phyloP scores from a whole-genome alignment of 2,113 vertebrate species.

The Halichoeres trimaculatus region DNA sequence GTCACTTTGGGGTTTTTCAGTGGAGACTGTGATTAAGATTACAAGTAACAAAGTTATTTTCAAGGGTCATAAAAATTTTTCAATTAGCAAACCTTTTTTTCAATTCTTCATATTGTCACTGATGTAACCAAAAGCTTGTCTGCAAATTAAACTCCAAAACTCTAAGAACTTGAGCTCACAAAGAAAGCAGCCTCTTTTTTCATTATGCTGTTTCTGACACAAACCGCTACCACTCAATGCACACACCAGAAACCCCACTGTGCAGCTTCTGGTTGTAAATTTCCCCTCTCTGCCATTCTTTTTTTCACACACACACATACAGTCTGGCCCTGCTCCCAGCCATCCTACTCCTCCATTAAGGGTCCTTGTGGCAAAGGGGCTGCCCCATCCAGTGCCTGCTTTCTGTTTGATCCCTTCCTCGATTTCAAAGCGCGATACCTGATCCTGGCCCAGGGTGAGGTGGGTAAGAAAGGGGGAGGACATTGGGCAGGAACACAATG shows the following conservation, averaged over 20 bases:
- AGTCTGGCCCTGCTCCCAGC: constrained; percentile 45
- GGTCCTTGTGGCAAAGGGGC: constrained; percentile 61
- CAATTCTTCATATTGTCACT: too few relatives aligned
- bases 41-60: neutral
- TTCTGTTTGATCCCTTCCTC: constrained; percentile 78
- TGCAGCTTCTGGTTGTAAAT: constrained; percentile 21
- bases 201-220: constrained; percentile 28
- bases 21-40: neutral
- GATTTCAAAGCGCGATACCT: constrained; percentile 81
- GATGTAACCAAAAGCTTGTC: constrained; percentile 51
- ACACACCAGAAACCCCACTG: constrained; percentile 21
- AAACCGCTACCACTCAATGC: neutral
- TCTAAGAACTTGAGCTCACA: neutral
- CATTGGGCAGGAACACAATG: constrained; percentile 48
- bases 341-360: constrained; percentile 57
- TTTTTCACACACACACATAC: constrained; percentile 26
- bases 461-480: constrained; percentile 50
- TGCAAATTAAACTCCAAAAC: neutral
- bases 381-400: constrained; percentile 63
- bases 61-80: too few relatives aligned
- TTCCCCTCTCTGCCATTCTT: constrained; percentile 18
- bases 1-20: constrained; percentile 4
- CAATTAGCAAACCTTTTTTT: too few relatives aligned
- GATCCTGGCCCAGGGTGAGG: constrained; percentile 62
- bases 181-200: constrained; percentile 9